Conservation (phyloP, 2,888 invertebrate genomes). For the Anagyrus pseudococci region DNA sequence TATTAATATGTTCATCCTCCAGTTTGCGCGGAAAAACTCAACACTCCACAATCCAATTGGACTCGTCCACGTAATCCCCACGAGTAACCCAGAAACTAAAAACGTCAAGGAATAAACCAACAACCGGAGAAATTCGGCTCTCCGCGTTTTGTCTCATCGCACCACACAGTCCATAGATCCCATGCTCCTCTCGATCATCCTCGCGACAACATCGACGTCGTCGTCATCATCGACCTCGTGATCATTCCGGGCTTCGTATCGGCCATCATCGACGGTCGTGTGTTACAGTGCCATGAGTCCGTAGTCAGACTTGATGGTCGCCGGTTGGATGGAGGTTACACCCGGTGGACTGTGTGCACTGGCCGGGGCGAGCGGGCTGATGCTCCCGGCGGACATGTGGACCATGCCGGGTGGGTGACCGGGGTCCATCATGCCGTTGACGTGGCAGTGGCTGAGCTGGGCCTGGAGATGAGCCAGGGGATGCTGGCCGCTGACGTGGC, state of each 20-base stretch:
- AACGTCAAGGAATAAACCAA: too few relatives aligned
- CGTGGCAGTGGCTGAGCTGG: conserved; percentile 59
- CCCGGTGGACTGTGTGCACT: conserved; percentile 54
- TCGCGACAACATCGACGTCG: conserved; percentile 4
- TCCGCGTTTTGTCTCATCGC: conserved; percentile 12
- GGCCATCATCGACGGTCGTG: conserved; percentile 30
- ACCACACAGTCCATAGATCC: not conserved
- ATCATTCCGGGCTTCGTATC: not conserved
- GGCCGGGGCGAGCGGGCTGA: conserved; percentile 59
- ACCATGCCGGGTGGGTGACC: conserved; percentile 46
- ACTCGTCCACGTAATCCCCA: conserved; percentile 1
- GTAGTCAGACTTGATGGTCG: conserved; percentile 85
- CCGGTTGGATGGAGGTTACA: conserved; percentile 57
- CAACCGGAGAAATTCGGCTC: too few relatives aligned
- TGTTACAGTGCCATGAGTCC: conserved; percentile 81
- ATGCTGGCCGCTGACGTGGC: conserved; percentile 48
- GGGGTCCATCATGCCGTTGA: conserved; percentile 60
- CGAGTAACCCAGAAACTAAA: too few relatives aligned
- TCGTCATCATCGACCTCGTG: not conserved
- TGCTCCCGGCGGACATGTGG: conserved; percentile 54
- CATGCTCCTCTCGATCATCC: conserved; percentile 5
- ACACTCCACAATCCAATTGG: conserved; percentile 24
- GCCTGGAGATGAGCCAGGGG: conserved; percentile 63
- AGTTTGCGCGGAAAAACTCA: not conserved
- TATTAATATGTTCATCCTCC: conserved; percentile 19